A percentile compares a stretch with the other conserved stretches of the same genome.
These are phyloP conservation scores for Torymus aiolomorphi DNA, from an alignment of 2,888 invertebrate genomes.

Conservation along the genomic window DNA sequence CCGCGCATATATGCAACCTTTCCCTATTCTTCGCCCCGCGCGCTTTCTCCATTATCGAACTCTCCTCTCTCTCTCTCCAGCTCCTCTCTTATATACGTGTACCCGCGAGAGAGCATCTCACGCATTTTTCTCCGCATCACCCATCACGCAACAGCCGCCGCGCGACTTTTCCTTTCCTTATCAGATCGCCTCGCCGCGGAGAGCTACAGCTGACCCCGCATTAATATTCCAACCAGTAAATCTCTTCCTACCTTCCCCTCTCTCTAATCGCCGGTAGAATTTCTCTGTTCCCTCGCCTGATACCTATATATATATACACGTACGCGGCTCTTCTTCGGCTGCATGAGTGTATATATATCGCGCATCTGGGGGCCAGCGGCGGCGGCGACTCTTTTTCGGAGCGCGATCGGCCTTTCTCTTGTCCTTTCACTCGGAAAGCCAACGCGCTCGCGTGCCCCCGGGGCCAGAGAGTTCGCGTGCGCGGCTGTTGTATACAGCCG, in stretches of 20 bases:
- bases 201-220: slow-evolving; percentile 16
- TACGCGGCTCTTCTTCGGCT: slow-evolving; percentile 30
- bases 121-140: not conserved
- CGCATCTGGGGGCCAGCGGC: no score
- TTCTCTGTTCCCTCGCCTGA: slow-evolving; percentile 41
- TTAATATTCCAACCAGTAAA: slow-evolving; percentile 3
- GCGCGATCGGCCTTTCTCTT: slow-evolving; percentile 48
- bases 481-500: slow-evolving; percentile 56
- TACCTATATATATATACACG: no score
- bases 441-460: slow-evolving; percentile 46
- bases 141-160: not conserved
- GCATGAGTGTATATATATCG: not conserved
- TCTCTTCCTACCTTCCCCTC: not conserved
- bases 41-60: slow-evolving; percentile 46
- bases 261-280: slow-evolving; percentile 22
- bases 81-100: not conserved
- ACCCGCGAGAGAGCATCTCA: not conserved
- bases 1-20: slow-evolving; percentile 50
- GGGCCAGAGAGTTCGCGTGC: slow-evolving; percentile 54
- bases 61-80: slow-evolving; percentile 4
- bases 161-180: slow-evolving; percentile 38
- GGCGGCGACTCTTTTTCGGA: slow-evolving; percentile 30
- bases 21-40: slow-evolving; percentile 43
- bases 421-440: slow-evolving; percentile 71
- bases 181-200: slow-evolving; percentile 4